These are phyloP conservation scores for Andrena flavipes DNA, from an alignment of 2,888 invertebrate genomes.

Conservation along the genomic window DNA sequence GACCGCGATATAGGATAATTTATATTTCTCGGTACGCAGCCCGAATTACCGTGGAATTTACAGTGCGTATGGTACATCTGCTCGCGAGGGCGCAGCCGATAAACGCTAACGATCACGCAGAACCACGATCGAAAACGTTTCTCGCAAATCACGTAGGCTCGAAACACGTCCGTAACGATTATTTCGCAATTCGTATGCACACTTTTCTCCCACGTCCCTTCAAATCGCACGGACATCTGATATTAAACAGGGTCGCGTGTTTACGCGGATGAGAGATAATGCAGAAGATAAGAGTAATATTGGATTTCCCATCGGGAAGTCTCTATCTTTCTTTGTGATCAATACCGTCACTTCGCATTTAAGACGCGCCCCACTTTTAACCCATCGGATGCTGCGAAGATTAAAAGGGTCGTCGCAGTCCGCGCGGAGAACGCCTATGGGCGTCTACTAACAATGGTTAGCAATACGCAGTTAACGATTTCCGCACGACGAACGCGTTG, in stretches of 20 bases:
- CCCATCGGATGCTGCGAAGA: background rate
- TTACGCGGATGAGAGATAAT: background rate
- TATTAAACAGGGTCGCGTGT: too few species aligned
- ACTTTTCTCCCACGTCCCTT: too few species aligned
- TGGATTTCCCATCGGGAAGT: background rate
- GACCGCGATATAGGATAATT: conserved; percentile 31
- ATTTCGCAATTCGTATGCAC: too few species aligned
- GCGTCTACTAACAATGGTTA: background rate
- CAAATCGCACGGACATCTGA: too few species aligned
- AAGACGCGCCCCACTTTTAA: conserved; percentile 13
- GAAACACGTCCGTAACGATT: background rate
- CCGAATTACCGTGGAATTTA: conserved; percentile 34
- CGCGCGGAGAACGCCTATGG: background rate
- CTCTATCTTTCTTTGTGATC: background rate
- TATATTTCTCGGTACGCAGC: conserved; percentile 21
- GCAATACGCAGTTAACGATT: background rate
- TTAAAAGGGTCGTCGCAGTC: background rate
- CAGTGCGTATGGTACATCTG: conserved; percentile 8
- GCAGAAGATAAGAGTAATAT: background rate
- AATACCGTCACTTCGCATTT: background rate
- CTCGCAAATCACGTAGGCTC: background rate
- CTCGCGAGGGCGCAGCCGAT: background rate
- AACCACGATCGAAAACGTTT: background rate
- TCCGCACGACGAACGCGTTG: too few species aligned
- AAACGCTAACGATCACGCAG: background rate